Evolutionary conservation across 2,797 vertebrate genomes (phyloP).

Genomic region (Poecilia velifera): DNA sequence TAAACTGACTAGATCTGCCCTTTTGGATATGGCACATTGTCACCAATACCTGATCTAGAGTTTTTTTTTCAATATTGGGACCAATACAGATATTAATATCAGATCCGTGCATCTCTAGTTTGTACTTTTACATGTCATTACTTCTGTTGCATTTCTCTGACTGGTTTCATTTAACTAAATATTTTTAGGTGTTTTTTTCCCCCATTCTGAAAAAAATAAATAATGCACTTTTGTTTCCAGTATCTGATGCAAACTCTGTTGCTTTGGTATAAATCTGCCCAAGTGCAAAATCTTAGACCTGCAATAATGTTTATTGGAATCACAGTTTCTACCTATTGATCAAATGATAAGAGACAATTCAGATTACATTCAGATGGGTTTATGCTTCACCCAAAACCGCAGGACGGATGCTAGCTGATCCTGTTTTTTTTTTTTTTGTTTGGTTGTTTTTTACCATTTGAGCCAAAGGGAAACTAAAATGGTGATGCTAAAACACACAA

Average conservation of each 20-base stretch:
- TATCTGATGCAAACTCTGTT: neutral
- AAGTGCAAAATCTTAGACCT: neutral
- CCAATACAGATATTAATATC: too few relatives aligned
- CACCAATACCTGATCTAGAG: too few relatives aligned
- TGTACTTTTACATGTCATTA: too few relatives aligned
- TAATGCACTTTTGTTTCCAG: neutral
- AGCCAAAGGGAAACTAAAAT: neutral
- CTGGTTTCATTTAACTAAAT: neutral
- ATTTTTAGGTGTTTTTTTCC: neutral
- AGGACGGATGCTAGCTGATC: neutral
- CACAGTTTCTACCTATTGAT: neutral
- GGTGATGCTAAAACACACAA: neutral
- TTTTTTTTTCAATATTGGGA: too few relatives aligned
- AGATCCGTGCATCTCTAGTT: too few relatives aligned
- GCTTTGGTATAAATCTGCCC: neutral
- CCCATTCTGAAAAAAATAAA: too few relatives aligned
- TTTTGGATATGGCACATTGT: too few relatives aligned
- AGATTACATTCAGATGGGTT: neutral
- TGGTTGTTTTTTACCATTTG: neutral
- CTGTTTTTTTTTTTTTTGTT: neutral
- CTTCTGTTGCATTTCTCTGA: too few relatives aligned
- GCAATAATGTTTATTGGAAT: neutral
- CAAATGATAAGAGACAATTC: neutral
- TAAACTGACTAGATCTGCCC: too few relatives aligned
- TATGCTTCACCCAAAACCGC: neutral